phyloP scores from a whole-genome alignment of 2,113 vertebrate species.

The Melanerpes aurifrons region DNA sequence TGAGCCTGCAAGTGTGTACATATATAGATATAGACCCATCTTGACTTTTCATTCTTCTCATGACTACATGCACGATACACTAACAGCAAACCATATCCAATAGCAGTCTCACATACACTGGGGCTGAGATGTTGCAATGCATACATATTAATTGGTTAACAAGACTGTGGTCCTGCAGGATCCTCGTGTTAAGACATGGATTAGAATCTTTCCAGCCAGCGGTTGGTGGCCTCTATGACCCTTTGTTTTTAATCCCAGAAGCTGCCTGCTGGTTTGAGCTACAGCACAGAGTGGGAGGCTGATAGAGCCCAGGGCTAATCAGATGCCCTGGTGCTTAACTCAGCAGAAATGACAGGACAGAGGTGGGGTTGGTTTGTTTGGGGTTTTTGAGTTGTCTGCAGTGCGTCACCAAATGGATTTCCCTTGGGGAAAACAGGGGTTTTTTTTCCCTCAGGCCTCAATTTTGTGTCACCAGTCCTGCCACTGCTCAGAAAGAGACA shows the following conservation, averaged over 20 bases:
- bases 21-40: slow-evolving; percentile 70
- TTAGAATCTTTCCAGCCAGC: slow-evolving; percentile 4
- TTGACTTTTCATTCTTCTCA: not conserved
- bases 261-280: not conserved
- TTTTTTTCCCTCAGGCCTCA: slow-evolving; percentile 30
- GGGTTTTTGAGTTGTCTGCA: slow-evolving; percentile 16
- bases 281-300: slow-evolving; percentile 5
- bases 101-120: slow-evolving; percentile 71
- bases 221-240: not conserved
- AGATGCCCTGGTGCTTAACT: slow-evolving; percentile 25
- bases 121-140: slow-evolving; percentile 73
- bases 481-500: slow-evolving; percentile 45
- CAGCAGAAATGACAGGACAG: not conserved
- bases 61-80: slow-evolving; percentile 78
- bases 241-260: slow-evolving; percentile 25
- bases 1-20: slow-evolving; percentile 50
- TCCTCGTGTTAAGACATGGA: not conserved
- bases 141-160: slow-evolving; percentile 70
- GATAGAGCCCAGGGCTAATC: not conserved
- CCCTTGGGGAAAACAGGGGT: not conserved
- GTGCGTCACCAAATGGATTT: slow-evolving; percentile 41
- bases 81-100: slow-evolving; percentile 76
- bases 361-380: not conserved
- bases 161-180: slow-evolving; percentile 54
- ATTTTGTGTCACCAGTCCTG: slow-evolving; percentile 53